A percentile compares a stretch with the other conserved stretches of the same genome.
Evolutionary conservation across 2,888 invertebrate genomes (phyloP).

Genomic region (Brassicogethes aeneus): DNA sequence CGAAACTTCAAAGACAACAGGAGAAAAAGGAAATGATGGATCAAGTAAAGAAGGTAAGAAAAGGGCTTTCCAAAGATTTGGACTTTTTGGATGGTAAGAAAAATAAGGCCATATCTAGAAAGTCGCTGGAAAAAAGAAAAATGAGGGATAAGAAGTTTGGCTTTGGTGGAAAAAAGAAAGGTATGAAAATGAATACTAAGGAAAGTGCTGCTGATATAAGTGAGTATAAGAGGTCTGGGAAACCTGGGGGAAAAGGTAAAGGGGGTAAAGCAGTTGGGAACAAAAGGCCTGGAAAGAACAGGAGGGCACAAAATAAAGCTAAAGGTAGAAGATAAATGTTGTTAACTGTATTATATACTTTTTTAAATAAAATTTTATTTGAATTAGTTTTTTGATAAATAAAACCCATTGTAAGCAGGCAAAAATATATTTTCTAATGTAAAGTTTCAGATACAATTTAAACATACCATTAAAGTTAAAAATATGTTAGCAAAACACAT

Average conservation of each 20-base stretch:
- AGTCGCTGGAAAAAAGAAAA: slow-evolving; percentile 47
- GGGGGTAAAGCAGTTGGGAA: slow-evolving; percentile 16
- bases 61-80: slow-evolving; percentile 66
- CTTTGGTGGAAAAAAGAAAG: slow-evolving; percentile 91
- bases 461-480: no score
- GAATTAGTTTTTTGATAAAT: neutral
- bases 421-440: slow-evolving; percentile 15
- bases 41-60: slow-evolving; percentile 86
- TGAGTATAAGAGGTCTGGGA: slow-evolving; percentile 41
- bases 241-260: slow-evolving; percentile 18
- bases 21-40: slow-evolving; percentile 90
- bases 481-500: no score
- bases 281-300: slow-evolving; percentile 42
- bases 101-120: slow-evolving; percentile 25
- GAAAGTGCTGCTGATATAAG: slow-evolving; percentile 65
- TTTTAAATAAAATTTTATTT: neutral
- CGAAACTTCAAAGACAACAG: slow-evolving; percentile 72
- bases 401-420: slow-evolving; percentile 12
- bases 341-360: neutral
- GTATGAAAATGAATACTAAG: slow-evolving; percentile 77
- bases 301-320: slow-evolving; percentile 40
- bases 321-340: slow-evolving; percentile 20
- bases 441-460: no score
- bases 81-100: slow-evolving; percentile 65
- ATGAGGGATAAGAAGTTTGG: slow-evolving; percentile 83